Evolutionary conservation across 1,140 invertebrate species (phyloP).

Genomic region (Lysiphlebus fabarum): DNA sequence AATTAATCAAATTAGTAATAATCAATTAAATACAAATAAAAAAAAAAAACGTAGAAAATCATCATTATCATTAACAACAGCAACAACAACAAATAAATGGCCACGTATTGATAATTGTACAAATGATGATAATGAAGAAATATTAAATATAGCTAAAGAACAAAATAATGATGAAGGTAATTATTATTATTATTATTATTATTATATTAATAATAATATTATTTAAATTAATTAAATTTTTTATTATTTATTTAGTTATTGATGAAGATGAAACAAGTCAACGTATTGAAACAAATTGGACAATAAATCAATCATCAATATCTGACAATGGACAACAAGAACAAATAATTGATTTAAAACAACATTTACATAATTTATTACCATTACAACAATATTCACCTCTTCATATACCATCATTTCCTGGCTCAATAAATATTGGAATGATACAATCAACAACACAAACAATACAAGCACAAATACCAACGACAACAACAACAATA

Average conservation of each 20-base stretch:
- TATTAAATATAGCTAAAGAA: no score
- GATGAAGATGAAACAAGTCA: slow-evolving; percentile 39
- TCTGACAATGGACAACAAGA: slow-evolving; percentile 34
- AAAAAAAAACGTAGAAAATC: slow-evolving; percentile 51
- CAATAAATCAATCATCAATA: slow-evolving; percentile 25
- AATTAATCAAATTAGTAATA: slow-evolving; percentile 39
- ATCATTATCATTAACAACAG: slow-evolving; percentile 34
- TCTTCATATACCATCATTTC: slow-evolving; percentile 49
- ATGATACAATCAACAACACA: slow-evolving; percentile 7
- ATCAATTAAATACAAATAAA: slow-evolving; percentile 31
- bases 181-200: slow-evolving; percentile 23
- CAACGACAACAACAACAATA: slow-evolving; percentile 21
- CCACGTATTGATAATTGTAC: slow-evolving; percentile 30
- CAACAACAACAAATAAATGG: slow-evolving; percentile 39
- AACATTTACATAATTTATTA: slow-evolving; percentile 47
- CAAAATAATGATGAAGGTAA: background rate
- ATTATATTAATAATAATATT: no score
- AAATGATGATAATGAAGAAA: slow-evolving; percentile 20
- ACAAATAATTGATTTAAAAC: slow-evolving; percentile 35
- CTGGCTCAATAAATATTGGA: slow-evolving; percentile 34
- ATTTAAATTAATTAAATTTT: no score
- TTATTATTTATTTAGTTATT: slow-evolving; percentile 29
- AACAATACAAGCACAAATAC: background rate
- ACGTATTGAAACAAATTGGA: slow-evolving; percentile 27
- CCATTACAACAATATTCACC: slow-evolving; percentile 51